Evolutionary conservation across 2,888 invertebrate genomes (phyloP), one percentile per base, ranked within the genome.

Genomic region (Xestia xanthographa): DNA sequence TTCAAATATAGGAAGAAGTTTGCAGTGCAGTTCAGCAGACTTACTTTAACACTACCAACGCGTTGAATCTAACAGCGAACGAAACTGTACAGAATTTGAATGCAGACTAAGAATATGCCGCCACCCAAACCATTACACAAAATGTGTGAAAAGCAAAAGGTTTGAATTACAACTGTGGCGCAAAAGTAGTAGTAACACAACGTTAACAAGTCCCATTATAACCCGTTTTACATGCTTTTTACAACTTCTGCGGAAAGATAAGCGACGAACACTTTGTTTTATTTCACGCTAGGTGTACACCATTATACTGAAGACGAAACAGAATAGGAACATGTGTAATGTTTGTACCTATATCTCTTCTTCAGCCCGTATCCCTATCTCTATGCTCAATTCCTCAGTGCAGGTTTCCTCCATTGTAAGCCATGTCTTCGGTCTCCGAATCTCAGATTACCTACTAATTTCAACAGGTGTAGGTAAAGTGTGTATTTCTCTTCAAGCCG

Each of bases 211-310:
- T 48, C 63, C 45, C 78, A 67, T 60, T 81, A 79, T 67, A 69
- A 70, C 69, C 50, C 29, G 78, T 75, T 86, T 84, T 58, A 84
- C 56, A 34, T 69, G 67, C 34, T 63, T 78, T 73, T 86, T 71
- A 73, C 75, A 74, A 80, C 74, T 82, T 74, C 72, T 79, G 82
- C 53, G 66, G 68, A 74, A 74, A 72, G 53, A 74, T 75, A 67
- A 76, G 48, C 45, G 38, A 50, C 50, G 41, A 73, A 63, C 53
- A 58, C 66, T 79, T 68, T 62, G 71, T 85, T 75, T 75, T 71
- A 56, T 45, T 80, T 74, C 56, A 22, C 60, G 58, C 22, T 56
- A 56, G 34, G 17, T 20, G n/a, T 77, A 22, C 3, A 26, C 14
- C 63, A 29, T 22, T 50, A 17, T 43, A 43, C 22, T 43, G 38